A percentile compares a stretch with the other conserved stretches of the same genome.
These are phyloP conservation scores for Cerastis rubricosa DNA, from an alignment of 2,888 invertebrate genomes.

Conservation along the genomic window DNA sequence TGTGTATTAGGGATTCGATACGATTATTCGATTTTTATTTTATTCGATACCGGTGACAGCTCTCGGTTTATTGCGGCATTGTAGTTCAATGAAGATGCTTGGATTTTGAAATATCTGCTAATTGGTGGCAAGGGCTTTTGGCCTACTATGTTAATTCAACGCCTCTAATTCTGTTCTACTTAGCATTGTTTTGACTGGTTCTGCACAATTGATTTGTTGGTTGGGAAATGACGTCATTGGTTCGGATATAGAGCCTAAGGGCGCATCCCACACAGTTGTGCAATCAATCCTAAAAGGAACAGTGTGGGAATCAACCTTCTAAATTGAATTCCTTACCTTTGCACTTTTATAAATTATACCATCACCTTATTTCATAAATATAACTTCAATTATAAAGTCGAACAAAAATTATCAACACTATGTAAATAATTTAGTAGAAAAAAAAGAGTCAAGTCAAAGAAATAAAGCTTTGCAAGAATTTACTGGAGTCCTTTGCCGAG, in stretches of 20 bases:
- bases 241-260: constrained; percentile 38
- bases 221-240: constrained; percentile 41
- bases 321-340: constrained; percentile 6
- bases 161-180: constrained; percentile 45
- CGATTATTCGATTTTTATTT: constrained; percentile 72
- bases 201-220: constrained; percentile 42
- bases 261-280: constrained; percentile 49
- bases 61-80: constrained; percentile 76
- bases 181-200: constrained; percentile 45
- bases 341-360: constrained; percentile 2
- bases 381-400: not conserved
- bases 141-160: constrained; percentile 43
- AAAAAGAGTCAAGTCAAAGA: not conserved
- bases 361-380: not conserved
- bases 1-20: constrained; percentile 80
- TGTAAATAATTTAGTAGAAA: not conserved
- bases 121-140: constrained; percentile 60
- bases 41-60: constrained; percentile 79
- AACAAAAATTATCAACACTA: not conserved
- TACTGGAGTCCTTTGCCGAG: not conserved
- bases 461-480: not conserved
- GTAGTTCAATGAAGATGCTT: constrained; percentile 67
- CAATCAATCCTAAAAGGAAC: constrained; percentile 30
- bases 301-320: constrained; percentile 35
- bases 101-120: constrained; percentile 56